Percentiles rank a stretch among this genome's conserved stretches.
Conservation (phyloP, 2,888 invertebrate genomes). For the Nyleta sp. region DNA sequence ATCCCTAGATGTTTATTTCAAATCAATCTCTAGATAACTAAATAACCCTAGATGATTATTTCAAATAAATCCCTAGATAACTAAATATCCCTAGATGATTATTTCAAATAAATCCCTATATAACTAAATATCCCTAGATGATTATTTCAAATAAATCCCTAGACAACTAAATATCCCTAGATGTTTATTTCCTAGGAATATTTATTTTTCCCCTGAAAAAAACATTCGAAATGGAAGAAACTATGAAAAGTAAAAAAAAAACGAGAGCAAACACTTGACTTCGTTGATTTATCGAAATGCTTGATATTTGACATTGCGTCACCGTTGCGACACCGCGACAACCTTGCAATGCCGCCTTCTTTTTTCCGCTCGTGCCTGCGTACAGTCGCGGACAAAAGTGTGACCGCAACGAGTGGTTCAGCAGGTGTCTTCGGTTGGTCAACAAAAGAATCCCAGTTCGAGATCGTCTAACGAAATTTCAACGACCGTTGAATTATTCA, state of each 20-base stretch:
- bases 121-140: too few species aligned
- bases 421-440: slow-evolving; percentile 24
- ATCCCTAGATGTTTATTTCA: neutral
- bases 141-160: too few species aligned
- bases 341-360: slow-evolving; percentile 71
- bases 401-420: slow-evolving; percentile 3
- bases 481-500: slow-evolving; percentile 40
- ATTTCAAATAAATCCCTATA: too few species aligned
- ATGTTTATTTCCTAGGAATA: too few species aligned
- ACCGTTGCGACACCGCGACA: slow-evolving; percentile 68
- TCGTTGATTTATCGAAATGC: slow-evolving; percentile 12
- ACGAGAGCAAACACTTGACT: slow-evolving; percentile 10
- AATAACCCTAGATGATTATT: too few species aligned
- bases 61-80: too few species aligned
- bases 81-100: too few species aligned
- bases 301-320: slow-evolving; percentile 64
- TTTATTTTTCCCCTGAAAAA: too few species aligned
- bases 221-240: too few species aligned
- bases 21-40: too few species aligned
- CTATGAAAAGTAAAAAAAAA: neutral
- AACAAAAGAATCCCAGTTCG: slow-evolving; percentile 17
- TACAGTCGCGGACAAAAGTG: slow-evolving; percentile 44
- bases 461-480: slow-evolving; percentile 11
- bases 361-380: slow-evolving; percentile 17
- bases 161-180: too few species aligned